Evolutionary conservation across 2,113 vertebrate genomes (phyloP), one percentile per base, ranked within the genome.

Genomic region (Mormyrus iriodes): DNA sequence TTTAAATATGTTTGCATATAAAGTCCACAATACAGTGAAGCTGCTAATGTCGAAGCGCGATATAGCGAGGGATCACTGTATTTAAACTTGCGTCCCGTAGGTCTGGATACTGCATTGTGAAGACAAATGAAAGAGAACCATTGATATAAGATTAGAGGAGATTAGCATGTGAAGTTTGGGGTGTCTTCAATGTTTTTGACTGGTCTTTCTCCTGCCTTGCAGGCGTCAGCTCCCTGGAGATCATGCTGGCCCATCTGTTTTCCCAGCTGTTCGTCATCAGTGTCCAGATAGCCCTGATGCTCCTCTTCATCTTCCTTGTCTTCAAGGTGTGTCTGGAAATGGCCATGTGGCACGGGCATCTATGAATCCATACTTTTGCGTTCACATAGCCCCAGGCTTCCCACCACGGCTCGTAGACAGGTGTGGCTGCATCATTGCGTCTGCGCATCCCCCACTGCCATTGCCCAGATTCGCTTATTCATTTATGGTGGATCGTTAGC

Each of bases 211-310:
- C 15, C 89, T n/a, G 79, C 17, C 31, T 24, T 91, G 35, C 91
- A 96, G 96, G 96, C 10, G 95, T 96, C 82, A 96, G 95, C 90
- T 96, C 95, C 49, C 39, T 96, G 85, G 96, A 96, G 93, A 96
- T 94, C 4, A 95, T 96, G 94, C 92, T 96, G 92, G 96, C 96
- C 87, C 96, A 96, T 76, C 95, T 96, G 87, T 93, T 96, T 92
- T 96, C 96, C 89, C 96, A 96, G 93, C 94, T 96, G 53, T 91
- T 96, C 42, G 94, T 96, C 92, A 96, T 96, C 93, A 96, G 94
- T 82, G 93, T 96, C 58, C 96, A 96, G 94, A 95, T 96, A 92
- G 27, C 92, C 88, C 91, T 96, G 90, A 92, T 96, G 90, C 95
- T 96, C 24, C 91, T 96, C 91, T 96, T 96, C 86, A 93, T 96